Base-by-base conservation (phyloP, 2,797 vertebrate genomes). In the Smutsia gigantea region DNA sequence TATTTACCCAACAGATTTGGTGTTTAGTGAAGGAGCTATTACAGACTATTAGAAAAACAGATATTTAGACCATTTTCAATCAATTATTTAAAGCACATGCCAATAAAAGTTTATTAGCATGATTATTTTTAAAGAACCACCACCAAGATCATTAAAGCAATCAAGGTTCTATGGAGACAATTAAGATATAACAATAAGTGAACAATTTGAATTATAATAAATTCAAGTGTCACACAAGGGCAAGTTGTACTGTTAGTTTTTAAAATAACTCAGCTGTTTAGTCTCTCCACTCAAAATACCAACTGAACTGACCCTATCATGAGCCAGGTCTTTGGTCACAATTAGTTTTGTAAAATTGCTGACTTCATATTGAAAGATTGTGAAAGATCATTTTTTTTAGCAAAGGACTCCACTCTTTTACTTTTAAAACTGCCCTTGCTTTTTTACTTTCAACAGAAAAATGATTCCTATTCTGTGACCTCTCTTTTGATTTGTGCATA, bases 41-140 rank as follows among this genome's bases (percentile, higher is more conserved):
- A 94, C 14, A 29, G 29, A 94, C 17, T n/a, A 63, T 92, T 92
- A 66, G 92, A 97, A 61, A 97, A 97, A 95, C 6, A 97, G 79
- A 10, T 85, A 96, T 34, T 90, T 79, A 90, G 57, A 84, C 72
- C 29, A 87, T 96, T 97, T 97, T 92, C 31, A 92, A 97, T 91
- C 59, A 89, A 68, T 42, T 17, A 61, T 96, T 98, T 98, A 93
- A 97, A 97, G 97, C 3, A 81, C 53, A 87, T 91, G 37, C 19
- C 83, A 68, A 55, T 93, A 68, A 90, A 83, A 68, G 77, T 97
- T 98, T 97, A 95, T 97, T 97, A 96, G 87, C 46, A 7, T 97
- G 96, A 96, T 97, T 97, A 87, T 90, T 97, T 98, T 96, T 94
- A 94, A 96, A 94, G 95, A 97, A 89, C n/a, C 25, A 94, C 51